Percentiles rank a stretch among this genome's conserved stretches.
phyloP scores from a whole-genome alignment of 1,140 invertebrate genomes.

The Hyposmocoma kahamanoa region DNA sequence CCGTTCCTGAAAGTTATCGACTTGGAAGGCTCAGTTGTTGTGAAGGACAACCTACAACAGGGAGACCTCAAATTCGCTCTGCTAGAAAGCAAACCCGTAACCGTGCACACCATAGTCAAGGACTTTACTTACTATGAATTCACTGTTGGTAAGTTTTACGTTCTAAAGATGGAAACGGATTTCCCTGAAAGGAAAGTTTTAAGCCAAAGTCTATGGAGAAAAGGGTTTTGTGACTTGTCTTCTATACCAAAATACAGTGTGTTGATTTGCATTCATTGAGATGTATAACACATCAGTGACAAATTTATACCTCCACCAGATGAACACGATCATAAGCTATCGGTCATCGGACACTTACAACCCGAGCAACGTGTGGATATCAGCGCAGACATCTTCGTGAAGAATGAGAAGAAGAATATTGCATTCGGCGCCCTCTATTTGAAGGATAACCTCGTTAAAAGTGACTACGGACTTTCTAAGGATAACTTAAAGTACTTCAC shows the following conservation, averaged over 20 bases:
- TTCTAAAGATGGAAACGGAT: too few relatives aligned
- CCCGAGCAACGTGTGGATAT: conserved; percentile 79
- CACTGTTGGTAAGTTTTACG: too few relatives aligned
- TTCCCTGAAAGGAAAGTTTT: too few relatives aligned
- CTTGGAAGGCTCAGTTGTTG: conserved; percentile 54
- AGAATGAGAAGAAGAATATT: conserved; percentile 75
- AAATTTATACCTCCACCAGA: conserved; percentile 29
- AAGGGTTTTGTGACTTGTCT: too few relatives aligned
- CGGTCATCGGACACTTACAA: conserved; percentile 73
- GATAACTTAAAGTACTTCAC: conserved; percentile 77
- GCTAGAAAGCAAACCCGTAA: conserved; percentile 65
- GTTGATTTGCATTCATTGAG: too few relatives aligned
- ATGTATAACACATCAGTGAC: too few relatives aligned
- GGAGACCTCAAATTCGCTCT: conserved; percentile 67
- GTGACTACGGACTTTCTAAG: conserved; percentile 76
- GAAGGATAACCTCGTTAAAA: conserved; percentile 80
- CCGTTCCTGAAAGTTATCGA: conserved; percentile 74
- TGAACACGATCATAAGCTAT: conserved; percentile 68
- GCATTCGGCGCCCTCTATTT: conserved; percentile 77
- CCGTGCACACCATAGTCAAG: conserved; percentile 68
- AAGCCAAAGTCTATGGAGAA: too few relatives aligned
- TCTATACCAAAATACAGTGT: too few relatives aligned
- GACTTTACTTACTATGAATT: conserved; percentile 75
- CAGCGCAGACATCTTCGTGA: conserved; percentile 72
- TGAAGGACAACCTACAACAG: conserved; percentile 69